A percentile compares a stretch with the other conserved stretches of the same genome.
Conservation (phyloP, 2,113 vertebrate species). For the Probosciger aterrimus region DNA sequence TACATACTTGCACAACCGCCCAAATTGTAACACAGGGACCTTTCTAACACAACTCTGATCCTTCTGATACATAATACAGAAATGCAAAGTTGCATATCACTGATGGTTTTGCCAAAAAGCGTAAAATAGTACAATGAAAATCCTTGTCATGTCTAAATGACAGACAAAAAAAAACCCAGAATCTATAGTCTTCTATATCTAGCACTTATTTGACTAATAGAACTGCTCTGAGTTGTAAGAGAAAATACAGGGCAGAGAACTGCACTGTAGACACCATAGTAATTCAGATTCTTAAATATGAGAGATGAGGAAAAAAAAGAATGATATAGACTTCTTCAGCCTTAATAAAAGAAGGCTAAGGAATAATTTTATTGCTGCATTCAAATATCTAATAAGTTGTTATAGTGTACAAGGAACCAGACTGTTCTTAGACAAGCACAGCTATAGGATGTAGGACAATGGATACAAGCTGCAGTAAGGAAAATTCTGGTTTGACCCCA, state of each 20-base stretch:
- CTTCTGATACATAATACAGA: neutral
- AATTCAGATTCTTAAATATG: neutral
- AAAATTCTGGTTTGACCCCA: neutral
- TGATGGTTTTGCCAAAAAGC: neutral
- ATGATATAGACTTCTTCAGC: neutral
- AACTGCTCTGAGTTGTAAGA: neutral
- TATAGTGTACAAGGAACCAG: neutral
- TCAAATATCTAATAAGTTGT: neutral
- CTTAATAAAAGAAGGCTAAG: neutral
- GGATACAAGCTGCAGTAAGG: neutral
- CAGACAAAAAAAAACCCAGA: accelerated
- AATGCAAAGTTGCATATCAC: neutral
- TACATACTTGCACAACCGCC: neutral
- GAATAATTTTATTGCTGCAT: neutral
- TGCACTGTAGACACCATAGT: neutral
- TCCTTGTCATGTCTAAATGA: neutral
- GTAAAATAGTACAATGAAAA: neutral
- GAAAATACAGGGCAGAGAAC: neutral
- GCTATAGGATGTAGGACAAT: neutral
- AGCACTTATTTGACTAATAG: neutral
- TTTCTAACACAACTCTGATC: neutral
- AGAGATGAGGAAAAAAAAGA: neutral
- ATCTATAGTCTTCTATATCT: neutral
- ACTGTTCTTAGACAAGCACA: neutral
- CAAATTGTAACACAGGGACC: accelerated